A percentile compares a stretch with the other conserved stretches of the same genome.
Conservation (phyloP, 1,140 invertebrate genomes). For the Rhizoglyphus robini region DNA sequence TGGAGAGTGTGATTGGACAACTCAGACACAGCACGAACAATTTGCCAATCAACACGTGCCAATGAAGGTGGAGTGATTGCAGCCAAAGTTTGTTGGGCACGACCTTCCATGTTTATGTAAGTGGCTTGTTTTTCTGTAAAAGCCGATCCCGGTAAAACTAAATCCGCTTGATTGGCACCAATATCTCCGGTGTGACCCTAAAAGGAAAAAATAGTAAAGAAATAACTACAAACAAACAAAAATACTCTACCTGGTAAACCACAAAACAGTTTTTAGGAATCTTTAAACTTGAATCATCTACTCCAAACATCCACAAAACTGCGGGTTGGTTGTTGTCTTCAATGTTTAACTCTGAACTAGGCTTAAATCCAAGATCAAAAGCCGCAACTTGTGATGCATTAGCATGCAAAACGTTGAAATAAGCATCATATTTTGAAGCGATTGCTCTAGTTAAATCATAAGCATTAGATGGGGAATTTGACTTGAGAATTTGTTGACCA, state of each 20-base stretch:
- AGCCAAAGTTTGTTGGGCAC: conserved; percentile 77
- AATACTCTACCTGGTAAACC: conserved; percentile 56
- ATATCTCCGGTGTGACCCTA: conserved; percentile 87
- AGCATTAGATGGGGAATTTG: conserved; percentile 58
- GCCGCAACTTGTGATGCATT: conserved; percentile 72
- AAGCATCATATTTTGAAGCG: conserved; percentile 29
- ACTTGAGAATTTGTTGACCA: conserved; percentile 67
- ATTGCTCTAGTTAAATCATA: conserved; percentile 49
- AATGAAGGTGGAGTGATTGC: conserved; percentile 86
- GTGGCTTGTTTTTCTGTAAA: conserved; percentile 96
- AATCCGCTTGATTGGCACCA: conserved; percentile 82
- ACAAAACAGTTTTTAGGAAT: conserved; percentile 64
- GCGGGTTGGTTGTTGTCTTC: conserved; percentile 50
- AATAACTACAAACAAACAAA: too few species aligned
- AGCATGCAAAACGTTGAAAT: conserved; percentile 33
- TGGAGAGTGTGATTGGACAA: conserved; percentile 65
- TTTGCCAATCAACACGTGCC: conserved; percentile 96
- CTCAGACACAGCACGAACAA: conserved; percentile 73
- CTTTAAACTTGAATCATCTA: conserved; percentile 69
- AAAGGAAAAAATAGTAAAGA: background rate
- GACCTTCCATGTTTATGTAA: conserved; percentile 93
- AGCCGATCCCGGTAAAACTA: conserved; percentile 86
- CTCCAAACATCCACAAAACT: conserved; percentile 78
- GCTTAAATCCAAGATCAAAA: conserved; percentile 80
- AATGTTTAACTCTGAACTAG: conserved; percentile 54